Base-by-base conservation (phyloP, 2,113 vertebrate genomes). In the Gadus chalcogrammus region DNA sequence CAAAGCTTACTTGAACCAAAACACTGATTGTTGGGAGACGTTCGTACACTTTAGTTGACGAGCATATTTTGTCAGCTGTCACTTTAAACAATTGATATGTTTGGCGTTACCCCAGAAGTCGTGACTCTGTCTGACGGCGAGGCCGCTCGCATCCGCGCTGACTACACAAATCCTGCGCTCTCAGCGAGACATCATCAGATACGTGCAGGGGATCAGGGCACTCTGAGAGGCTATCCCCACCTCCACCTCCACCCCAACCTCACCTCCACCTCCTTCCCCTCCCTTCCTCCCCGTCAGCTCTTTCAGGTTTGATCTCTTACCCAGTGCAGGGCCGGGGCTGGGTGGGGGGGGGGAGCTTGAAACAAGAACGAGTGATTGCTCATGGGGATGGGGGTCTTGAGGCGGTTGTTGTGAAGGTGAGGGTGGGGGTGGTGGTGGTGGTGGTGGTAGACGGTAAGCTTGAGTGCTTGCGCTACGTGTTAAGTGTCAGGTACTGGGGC, bases 351-450 rank as follows among this genome's bases (percentile, higher is more conserved):
- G 48, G 42, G 9, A n/a, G 63, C 60, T 77, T 72, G 79, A 27
- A 78, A 83, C 68, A 38, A 27, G 71, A 71, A 69, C 62, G 73
- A 74, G 77, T 79, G 73, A 82, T 75, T 69, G 65, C 31, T 35
- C 65, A 61, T 6, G 42, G 42, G 42, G 9, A 48, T 66, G 56
- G 31, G 64, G 55, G 42, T 7, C 9, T 48, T 9, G 42, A 48
- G 42, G 42, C 42, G 9, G 42, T 48, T 48, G 42, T 48, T 48
- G 42, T 48, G 42, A 48, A 12, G 42, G 42, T 48, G 42, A 61
- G 61, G 31, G 15, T 15, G 4, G 38, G 20, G 63, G 52, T 48
- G 35, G 1, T 59, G 16, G 48, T 20, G 16, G 48, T 20, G 55
- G 52, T 16, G 16, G 55, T 3, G 55, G 55, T 58, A 58, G 55